Conservation (phyloP, 2,113 vertebrate species). For the cattle (Bos taurus) region ARS-UCD2.0 NC_037347.1:48212001-48212500, state of each 20-base stretch:
- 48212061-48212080: not conserved
- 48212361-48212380: too few relatives aligned
- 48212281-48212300: not conserved
- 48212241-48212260: not conserved
- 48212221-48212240: not conserved
- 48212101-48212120: not conserved
- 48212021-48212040: not conserved
- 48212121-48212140: not conserved
- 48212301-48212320: not conserved
- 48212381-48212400: too few relatives aligned
- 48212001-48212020: not conserved
- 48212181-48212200: not conserved
- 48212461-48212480: not conserved
- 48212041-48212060: not conserved
- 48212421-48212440: not conserved
- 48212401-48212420: not conserved
- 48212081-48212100: not conserved
- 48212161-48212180: not conserved
- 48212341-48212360: too few relatives aligned
- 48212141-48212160: not conserved
- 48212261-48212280: not conserved
- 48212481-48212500: not conserved
- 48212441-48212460: not conserved
- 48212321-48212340: not conserved
- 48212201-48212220: not conserved